phyloP scores from a whole-genome alignment of 2,113 vertebrate species.

The Daphoenositta chrysoptera region DNA sequence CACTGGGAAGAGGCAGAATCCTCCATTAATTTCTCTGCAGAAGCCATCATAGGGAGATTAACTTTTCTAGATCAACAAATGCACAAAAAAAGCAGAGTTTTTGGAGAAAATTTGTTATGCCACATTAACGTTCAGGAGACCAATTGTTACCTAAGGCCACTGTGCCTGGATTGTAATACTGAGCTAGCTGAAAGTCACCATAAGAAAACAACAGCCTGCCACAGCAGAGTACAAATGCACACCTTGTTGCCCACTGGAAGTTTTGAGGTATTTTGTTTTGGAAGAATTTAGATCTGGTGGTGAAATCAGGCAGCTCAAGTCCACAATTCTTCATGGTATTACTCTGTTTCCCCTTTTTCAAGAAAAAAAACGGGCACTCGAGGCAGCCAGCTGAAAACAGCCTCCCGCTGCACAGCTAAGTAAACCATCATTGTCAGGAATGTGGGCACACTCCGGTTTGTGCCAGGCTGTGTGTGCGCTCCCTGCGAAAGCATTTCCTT shows the following conservation, averaged over 20 bases:
- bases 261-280: slow-evolving; percentile 55
- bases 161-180: background rate
- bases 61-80: background rate
- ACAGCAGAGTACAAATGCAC: background rate
- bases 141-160: background rate
- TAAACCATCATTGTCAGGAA: slow-evolving; percentile 35
- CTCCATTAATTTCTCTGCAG: background rate
- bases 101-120: background rate
- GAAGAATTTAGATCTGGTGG: slow-evolving; percentile 19
- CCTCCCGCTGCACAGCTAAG: background rate
- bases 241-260: background rate
- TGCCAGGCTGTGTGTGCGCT: slow-evolving; percentile 7
- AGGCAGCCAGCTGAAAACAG: background rate
- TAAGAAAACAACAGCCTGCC: background rate
- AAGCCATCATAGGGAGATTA: background rate
- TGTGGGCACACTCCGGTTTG: background rate
- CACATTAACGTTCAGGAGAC: background rate
- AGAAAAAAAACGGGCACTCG: background rate
- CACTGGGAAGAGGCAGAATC: background rate
- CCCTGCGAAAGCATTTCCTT: slow-evolving; percentile 35
- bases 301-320: background rate
- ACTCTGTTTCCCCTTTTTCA: background rate
- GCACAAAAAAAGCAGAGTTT: background rate
- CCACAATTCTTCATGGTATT: background rate
- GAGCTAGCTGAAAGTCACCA: background rate